Conservation (phyloP, 1,140 invertebrate species). For the Sycobia sp. region DNA sequence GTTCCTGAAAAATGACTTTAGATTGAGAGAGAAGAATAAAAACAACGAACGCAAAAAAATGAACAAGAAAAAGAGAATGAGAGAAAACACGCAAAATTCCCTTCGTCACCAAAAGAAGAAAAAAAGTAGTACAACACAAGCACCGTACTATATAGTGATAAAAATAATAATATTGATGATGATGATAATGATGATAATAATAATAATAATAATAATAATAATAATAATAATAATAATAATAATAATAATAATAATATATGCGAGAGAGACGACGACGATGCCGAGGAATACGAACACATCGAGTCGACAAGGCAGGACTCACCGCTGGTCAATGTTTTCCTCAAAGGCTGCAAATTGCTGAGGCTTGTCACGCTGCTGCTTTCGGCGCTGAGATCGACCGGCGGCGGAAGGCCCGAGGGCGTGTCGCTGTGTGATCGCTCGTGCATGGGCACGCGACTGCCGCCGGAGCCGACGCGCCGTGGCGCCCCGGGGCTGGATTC, state of each 20-base stretch:
- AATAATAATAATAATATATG: slow-evolving; percentile 4
- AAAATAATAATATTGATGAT: not conserved
- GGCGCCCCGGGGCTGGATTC: slow-evolving; percentile 72
- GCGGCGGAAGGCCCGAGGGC: slow-evolving; percentile 74
- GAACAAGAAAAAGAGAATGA: slow-evolving; percentile 15
- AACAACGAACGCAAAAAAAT: no score
- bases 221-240: slow-evolving; percentile 3
- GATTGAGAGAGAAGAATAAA: no score
- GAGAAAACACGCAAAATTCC: slow-evolving; percentile 13
- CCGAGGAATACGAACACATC: slow-evolving; percentile 9
- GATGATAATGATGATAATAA: slow-evolving; percentile 3
- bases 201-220: slow-evolving; percentile 5
- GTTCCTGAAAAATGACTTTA: no score
- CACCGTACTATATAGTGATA: slow-evolving; percentile 24
- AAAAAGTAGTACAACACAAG: slow-evolving; percentile 13
- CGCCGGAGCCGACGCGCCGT: slow-evolving; percentile 66
- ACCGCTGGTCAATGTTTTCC: slow-evolving; percentile 86
- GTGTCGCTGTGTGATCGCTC: slow-evolving; percentile 91
- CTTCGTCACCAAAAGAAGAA: not conserved
- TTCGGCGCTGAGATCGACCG: slow-evolving; percentile 90
- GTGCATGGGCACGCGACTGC: slow-evolving; percentile 69
- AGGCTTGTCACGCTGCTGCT: slow-evolving; percentile 93
- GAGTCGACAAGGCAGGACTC: slow-evolving; percentile 47
- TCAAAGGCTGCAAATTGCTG: slow-evolving; percentile 80
- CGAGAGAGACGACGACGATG: slow-evolving; percentile 28